A percentile compares a stretch with the other conserved stretches of the same genome.
phyloP scores from a whole-genome alignment of 2,113 vertebrate genomes.

The Peucedramus taeniatus region DNA sequence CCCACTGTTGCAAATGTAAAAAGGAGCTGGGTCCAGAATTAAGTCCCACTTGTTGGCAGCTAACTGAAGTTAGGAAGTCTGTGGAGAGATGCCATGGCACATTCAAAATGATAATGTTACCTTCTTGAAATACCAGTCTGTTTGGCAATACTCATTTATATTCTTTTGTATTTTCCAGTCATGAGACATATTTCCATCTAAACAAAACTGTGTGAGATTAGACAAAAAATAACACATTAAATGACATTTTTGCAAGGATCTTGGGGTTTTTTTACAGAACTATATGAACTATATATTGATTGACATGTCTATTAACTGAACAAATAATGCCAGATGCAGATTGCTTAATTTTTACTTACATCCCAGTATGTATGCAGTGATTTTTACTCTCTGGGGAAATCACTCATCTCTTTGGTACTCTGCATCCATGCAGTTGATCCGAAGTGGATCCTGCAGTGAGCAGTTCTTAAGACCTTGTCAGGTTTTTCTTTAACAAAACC shows the following conservation, averaged over 20 bases:
- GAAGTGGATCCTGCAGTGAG: neutral
- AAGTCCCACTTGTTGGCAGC: neutral
- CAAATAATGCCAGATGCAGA: neutral
- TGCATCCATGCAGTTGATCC: neutral
- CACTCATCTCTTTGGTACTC: neutral
- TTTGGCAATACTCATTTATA: neutral
- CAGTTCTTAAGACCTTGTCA: neutral
- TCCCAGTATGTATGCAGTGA: neutral
- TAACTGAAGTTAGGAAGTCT: neutral
- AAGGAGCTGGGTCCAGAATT: neutral
- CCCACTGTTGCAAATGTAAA: neutral
- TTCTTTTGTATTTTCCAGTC: neutral
- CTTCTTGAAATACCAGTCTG: neutral
- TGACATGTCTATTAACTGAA: neutral
- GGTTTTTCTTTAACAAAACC: neutral
- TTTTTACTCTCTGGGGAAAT: neutral
- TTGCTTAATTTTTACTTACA: neutral
- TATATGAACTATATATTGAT: neutral
- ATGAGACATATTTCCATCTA: neutral
- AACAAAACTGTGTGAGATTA: neutral
- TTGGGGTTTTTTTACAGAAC: neutral
- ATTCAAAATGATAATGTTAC: neutral
- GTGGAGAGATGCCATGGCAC: neutral
- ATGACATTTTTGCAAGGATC: neutral
- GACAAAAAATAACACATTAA: neutral